phyloP scores from a whole-genome alignment of 2,113 vertebrate genomes.

The Salvelinus fontinalis region DNA sequence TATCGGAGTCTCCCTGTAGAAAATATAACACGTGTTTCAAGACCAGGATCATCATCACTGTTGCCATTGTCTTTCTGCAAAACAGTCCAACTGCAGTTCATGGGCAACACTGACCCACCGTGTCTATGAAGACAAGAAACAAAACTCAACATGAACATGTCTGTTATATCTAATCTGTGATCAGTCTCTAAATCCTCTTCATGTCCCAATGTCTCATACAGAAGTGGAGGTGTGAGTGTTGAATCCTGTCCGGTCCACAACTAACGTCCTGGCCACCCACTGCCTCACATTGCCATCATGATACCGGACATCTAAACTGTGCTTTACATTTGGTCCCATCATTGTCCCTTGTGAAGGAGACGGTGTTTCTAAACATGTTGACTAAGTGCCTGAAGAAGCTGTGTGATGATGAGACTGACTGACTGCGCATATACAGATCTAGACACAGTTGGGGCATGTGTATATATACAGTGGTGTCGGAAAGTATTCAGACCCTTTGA shows the following conservation, averaged over 20 bases:
- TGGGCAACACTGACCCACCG: neutral
- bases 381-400: constrained; percentile 22
- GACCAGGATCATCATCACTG: constrained; percentile 5
- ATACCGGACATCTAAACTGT: constrained; percentile 14
- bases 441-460: constrained; percentile 19
- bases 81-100: constrained; percentile 19
- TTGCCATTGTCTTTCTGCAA: constrained; percentile 5
- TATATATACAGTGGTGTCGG: constrained; percentile 8
- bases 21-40: constrained; percentile 5
- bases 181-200: neutral
- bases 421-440: constrained; percentile 31
- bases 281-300: constrained; percentile 6
- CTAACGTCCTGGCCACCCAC: neutral
- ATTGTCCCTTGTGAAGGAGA: neutral
- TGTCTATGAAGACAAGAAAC: too few relatives aligned
- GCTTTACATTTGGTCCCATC: neutral
- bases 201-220: constrained; percentile 18
- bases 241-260: too few relatives aligned
- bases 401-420: constrained; percentile 32
- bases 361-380: constrained; percentile 12
- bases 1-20: constrained; percentile 23
- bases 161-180: neutral
- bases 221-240: neutral
- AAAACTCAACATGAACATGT: too few relatives aligned
- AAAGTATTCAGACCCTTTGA: too few relatives aligned